These are phyloP conservation scores for Clanis bilineata DNA, from an alignment of 2,888 invertebrate genomes.

Conservation along the genomic window DNA sequence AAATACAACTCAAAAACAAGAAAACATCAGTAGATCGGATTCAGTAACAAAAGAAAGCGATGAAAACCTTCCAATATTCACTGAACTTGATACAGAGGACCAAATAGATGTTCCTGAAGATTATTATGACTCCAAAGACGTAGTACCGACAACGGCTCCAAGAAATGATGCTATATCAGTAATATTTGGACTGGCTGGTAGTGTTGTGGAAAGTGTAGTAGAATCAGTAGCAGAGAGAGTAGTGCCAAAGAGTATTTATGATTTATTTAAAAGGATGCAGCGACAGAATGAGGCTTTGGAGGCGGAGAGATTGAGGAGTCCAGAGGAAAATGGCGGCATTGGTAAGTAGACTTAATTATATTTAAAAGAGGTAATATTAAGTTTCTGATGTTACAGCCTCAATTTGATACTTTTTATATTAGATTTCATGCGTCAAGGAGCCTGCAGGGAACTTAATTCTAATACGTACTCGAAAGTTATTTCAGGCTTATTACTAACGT, in stretches of 20 bases:
- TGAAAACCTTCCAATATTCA: conserved; percentile 60
- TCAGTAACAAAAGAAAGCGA: conserved; percentile 34
- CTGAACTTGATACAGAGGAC: conserved; percentile 63
- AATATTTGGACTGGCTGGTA: conserved; percentile 72
- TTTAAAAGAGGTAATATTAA: too few species aligned
- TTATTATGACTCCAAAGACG: conserved; percentile 72
- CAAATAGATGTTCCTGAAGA: conserved; percentile 65
- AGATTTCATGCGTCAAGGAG: too few species aligned
- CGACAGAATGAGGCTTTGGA: conserved; percentile 72
- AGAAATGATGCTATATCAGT: conserved; percentile 71
- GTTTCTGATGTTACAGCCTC: too few species aligned
- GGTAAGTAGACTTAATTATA: conserved; percentile 45
- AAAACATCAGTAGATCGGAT: conserved; percentile 7
- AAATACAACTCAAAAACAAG: conserved; percentile 20
- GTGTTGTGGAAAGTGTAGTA: conserved; percentile 71
- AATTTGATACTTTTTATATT: too few species aligned
- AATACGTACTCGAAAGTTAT: too few species aligned
- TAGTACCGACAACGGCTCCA: conserved; percentile 66
- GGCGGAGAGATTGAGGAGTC: conserved; percentile 69
- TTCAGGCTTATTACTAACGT: too few species aligned
- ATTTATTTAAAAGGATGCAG: conserved; percentile 74
- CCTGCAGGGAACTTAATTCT: too few species aligned
- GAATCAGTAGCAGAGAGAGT: conserved; percentile 73
- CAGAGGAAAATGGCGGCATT: conserved; percentile 76
- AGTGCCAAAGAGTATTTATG: conserved; percentile 69